phyloP scores from a whole-genome alignment of 2,113 vertebrate species.

The Hystrix brachyura region DNA sequence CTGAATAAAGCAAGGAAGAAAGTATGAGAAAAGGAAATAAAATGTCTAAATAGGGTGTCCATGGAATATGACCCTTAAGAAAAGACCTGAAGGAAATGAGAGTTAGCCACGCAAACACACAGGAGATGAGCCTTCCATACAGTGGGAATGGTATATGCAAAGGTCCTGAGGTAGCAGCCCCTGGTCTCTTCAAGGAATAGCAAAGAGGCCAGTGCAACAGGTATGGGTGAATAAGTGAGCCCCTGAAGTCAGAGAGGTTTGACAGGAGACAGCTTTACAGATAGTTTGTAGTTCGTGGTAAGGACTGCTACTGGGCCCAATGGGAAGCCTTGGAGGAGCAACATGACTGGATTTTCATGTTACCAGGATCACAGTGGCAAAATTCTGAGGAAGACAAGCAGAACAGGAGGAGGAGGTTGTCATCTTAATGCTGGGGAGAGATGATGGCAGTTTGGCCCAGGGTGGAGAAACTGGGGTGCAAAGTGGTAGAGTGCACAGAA shows the following conservation, averaged over 20 bases:
- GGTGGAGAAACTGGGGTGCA: background rate
- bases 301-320: background rate
- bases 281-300: background rate
- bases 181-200: background rate
- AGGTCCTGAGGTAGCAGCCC: background rate
- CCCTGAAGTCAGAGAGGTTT: background rate
- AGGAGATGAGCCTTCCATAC: background rate
- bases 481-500: background rate
- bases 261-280: background rate
- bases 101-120: background rate
- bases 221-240: background rate
- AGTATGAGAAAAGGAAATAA: background rate
- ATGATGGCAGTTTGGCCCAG: background rate
- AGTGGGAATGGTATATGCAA: background rate
- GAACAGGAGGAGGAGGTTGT: too few relatives aligned
- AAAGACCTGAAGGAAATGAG: background rate
- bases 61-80: background rate
- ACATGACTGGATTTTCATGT: background rate
- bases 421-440: background rate
- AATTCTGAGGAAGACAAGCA: background rate
- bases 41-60: background rate
- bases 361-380: background rate
- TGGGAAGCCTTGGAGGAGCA: background rate
- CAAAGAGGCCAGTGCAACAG: background rate
- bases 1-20: background rate